Evolutionary conservation across 2,888 invertebrate genomes (phyloP).

Genomic region (Gastracanthus pulcherrimus): DNA sequence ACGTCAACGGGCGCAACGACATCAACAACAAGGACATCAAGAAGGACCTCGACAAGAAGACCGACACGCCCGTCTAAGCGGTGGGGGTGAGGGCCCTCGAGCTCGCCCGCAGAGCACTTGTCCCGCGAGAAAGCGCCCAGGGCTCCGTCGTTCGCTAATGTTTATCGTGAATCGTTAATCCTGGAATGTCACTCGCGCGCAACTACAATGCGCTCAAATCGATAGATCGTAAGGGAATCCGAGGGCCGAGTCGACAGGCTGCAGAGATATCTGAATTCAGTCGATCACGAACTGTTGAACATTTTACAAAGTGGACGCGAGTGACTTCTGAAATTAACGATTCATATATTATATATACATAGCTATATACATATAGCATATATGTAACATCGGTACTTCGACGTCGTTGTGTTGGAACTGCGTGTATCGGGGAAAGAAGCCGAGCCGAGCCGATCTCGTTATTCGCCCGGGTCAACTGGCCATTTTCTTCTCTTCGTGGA

Average conservation of each 20-base stretch:
- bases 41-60: constrained; percentile 78
- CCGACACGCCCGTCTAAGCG: constrained; percentile 80
- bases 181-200: neutral
- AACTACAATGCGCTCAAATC: too few relatives aligned
- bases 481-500: constrained; percentile 5
- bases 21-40: constrained; percentile 78
- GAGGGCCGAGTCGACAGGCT: too few relatives aligned
- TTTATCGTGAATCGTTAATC: neutral
- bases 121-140: neutral
- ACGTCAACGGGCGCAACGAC: constrained; percentile 81
- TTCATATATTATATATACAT: neutral
- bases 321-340: constrained; percentile 10
- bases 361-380: constrained; percentile 6
- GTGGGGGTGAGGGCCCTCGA: neutral
- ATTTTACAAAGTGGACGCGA: neutral
- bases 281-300: too few relatives aligned
- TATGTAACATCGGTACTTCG: constrained; percentile 9
- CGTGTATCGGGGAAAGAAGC: neutral
- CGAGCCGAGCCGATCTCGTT: too few relatives aligned
- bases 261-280: too few relatives aligned
- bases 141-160: neutral
- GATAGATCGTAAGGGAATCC: too few relatives aligned
- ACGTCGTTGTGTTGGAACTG: neutral
- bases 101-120: neutral
- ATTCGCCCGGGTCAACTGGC: neutral